Evolutionary conservation across 2,113 vertebrate species (phyloP).

Genomic region (Mirza zaza): DNA sequence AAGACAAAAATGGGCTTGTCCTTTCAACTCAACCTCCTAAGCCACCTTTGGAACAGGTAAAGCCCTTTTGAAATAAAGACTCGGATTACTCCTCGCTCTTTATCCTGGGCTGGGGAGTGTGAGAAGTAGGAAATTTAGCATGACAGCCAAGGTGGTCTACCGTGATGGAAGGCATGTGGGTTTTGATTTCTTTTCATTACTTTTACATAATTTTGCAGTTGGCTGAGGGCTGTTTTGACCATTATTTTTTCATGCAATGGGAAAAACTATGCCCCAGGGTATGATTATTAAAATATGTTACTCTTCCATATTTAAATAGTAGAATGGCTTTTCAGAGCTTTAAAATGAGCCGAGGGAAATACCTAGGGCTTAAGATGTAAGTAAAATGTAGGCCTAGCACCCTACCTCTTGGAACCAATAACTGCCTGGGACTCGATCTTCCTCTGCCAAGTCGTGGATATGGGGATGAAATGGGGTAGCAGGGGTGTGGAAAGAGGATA

Average conservation of each 20-base stretch:
- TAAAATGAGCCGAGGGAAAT: constrained; percentile 47
- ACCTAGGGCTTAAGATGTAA: background rate
- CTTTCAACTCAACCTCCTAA: background rate
- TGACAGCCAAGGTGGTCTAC: background rate
- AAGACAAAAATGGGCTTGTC: background rate
- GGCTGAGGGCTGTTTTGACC: constrained; percentile 58
- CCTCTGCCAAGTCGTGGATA: background rate
- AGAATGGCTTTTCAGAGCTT: constrained; percentile 63
- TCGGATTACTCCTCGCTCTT: rapidly evolving
- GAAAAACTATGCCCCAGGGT: constrained; percentile 69
- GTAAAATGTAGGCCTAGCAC: background rate
- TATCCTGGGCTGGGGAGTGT: background rate
- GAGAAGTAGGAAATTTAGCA: background rate
- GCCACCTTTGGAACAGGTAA: background rate
- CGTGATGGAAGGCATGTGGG: rapidly evolving
- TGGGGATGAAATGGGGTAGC: background rate
- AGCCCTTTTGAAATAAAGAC: background rate
- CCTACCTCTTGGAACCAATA: background rate
- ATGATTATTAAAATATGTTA: constrained; percentile 70
- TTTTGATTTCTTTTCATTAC: constrained; percentile 46
- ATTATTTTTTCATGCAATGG: constrained; percentile 68
- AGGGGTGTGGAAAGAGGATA: background rate
- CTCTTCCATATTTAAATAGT: constrained; percentile 66
- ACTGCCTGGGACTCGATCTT: background rate
- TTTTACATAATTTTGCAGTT: constrained; percentile 59